Percentiles rank a stretch among this genome's conserved stretches.
Evolutionary conservation across 1,140 invertebrate species (phyloP).

Genomic region (Monochamus saltuarius): DNA sequence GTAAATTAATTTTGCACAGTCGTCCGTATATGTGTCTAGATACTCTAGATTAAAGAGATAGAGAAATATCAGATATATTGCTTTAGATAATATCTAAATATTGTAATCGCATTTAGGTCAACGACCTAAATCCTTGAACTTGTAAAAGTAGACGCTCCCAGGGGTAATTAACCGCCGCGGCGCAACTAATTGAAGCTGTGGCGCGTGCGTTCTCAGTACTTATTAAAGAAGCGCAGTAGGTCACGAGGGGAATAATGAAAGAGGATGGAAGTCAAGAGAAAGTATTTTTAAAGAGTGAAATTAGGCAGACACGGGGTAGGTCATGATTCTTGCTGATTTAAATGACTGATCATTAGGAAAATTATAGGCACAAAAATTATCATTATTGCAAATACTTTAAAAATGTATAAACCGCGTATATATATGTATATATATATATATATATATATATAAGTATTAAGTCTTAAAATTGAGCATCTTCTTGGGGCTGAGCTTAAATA

Average conservation of each 20-base stretch:
- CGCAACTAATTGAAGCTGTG: constrained; percentile 46
- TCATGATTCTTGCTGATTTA: constrained; percentile 30
- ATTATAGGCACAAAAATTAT: too few relatives aligned
- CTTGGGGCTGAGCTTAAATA: too few relatives aligned
- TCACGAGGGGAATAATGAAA: constrained; percentile 50
- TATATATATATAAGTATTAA: too few relatives aligned
- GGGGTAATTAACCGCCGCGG: constrained; percentile 46
- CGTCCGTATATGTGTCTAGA: too few relatives aligned
- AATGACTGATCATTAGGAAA: constrained; percentile 29
- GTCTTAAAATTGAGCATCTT: too few relatives aligned
- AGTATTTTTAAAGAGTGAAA: constrained; percentile 50
- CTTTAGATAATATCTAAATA: too few relatives aligned
- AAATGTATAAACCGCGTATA: too few relatives aligned
- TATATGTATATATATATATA: too few relatives aligned
- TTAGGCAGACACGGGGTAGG: constrained; percentile 46
- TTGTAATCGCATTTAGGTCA: constrained; percentile 22
- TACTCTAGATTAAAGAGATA: too few relatives aligned
- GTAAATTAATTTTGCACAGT: too few relatives aligned
- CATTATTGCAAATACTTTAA: too few relatives aligned
- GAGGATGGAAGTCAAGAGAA: constrained; percentile 46
- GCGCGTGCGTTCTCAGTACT: constrained; percentile 39
- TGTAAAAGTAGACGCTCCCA: constrained; percentile 39
- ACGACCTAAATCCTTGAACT: constrained; percentile 41
- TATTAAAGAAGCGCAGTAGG: constrained; percentile 49
- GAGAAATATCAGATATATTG: too few relatives aligned